Evolutionary conservation across 2,113 vertebrate genomes (phyloP), one percentile per base, ranked within the genome.

Genomic region (Syngnathoides biaculeatus): DNA sequence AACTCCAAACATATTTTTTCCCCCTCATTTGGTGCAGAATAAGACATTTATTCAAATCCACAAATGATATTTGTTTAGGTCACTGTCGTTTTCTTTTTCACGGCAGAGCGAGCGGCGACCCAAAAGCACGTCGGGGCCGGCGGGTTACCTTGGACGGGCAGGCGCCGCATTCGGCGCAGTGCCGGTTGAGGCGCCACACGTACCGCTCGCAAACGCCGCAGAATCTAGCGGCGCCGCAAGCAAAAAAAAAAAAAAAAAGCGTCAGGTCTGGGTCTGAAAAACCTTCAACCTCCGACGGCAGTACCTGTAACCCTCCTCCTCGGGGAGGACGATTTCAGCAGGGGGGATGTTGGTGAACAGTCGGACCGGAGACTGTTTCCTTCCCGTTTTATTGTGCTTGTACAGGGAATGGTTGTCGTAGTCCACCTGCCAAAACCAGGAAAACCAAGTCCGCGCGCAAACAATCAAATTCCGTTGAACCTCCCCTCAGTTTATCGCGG

Each of bases 381-480:
- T 92, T 64, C 96, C 96, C 0, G 88, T 94, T 83, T 95, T 95
- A 39, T 96, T 96, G 4, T 96, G 93, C 81, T 98, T 99, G 79
- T 96, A 98, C 61, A 97, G 89, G 40, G 93, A 90, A 67, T 98
- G 97, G 82, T 99, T 99, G 81, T 98, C 96, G 74, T 99, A 99
- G 87, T 97, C 97, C 76, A 99, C 95, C 97, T 98, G 80, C 1
- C 4, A 35, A 6, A 35, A 35, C 30, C 4, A 19, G 26, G 26
- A 10, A n/a, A n/a, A 17, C 45, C 55, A 8, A 55, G 24, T 14
- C 11, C 12, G 13, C 12, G 6, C 1, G 27, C 15, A 17, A 7
- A 57, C 1, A 4, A 12, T 35, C 6, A 3, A 35, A 35, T 35
- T 3, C 3, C 30, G 6, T 35, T 2, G 30, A 35, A 35, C 4